Evolutionary conservation across 2,797 vertebrate genomes (phyloP), one percentile per base, ranked within the genome.

Genomic region (Eutrigla gurnardus): DNA sequence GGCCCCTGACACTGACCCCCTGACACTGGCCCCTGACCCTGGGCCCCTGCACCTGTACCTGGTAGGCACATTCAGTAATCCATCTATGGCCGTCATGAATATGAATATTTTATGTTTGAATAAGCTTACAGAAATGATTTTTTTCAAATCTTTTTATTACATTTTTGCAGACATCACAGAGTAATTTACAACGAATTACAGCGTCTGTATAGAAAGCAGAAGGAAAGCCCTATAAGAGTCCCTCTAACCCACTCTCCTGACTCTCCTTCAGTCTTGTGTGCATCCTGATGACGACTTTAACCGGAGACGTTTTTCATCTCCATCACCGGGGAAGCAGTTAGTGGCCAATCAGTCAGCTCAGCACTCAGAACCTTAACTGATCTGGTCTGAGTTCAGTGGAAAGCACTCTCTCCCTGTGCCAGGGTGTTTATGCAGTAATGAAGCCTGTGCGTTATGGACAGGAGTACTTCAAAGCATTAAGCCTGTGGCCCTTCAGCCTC

Each of bases 281-380:
- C 37, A 9, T 74, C 63, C 54, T 7, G 64, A 57, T 7, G 55
- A 52, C 46, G 82, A 77, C 43, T 60, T 57, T 25, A 50, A 77
- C 77, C 83, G 40, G 63, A 78, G 43, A 84, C 79, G 84, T 88
- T 88, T 88, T 81, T 82, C 60, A 1, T 83, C 81, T 85, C 54
- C 71, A 71, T 85, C 82, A 69, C 74, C 6, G 54, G 45, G 76
- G 79, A 71, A 45, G 86, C 2, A 60, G 76, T 90, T 78, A 65
- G 64, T 5, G 65, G 79, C 45, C 33, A 70, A 47, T 73, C 85
- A 15, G 40, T 76, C 60, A 6, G 40, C 82, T 75, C 73, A 36
- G 58, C 71, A 39, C 25, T 78, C 57, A 54, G 62, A 70, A 6
- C 42, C 35, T 39, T 43, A 61, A 76, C 25, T 25, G 25, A 47